A percentile compares a stretch with the other conserved stretches of the same genome.
These are phyloP conservation scores for Syngnathus floridae DNA, from an alignment of 2,113 vertebrate species.

Conservation along the genomic window DNA sequence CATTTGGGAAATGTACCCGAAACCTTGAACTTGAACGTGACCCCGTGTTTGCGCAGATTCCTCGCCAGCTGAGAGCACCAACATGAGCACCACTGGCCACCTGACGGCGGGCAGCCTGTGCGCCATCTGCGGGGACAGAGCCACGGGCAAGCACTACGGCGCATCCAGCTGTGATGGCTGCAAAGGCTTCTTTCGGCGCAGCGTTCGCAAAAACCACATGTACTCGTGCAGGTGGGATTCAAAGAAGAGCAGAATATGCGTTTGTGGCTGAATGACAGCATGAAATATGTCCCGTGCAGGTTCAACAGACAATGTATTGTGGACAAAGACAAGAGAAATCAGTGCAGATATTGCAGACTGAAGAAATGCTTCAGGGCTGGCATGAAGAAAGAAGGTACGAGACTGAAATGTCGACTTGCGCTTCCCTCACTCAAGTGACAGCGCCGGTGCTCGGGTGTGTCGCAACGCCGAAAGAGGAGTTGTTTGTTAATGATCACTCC, in stretches of 20 bases:
- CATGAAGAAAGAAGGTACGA: constrained; percentile 98
- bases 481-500: constrained; percentile 97
- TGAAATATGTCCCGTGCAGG: constrained; percentile 56
- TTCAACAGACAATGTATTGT: constrained; percentile 97
- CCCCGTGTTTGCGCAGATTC: constrained; percentile 72
- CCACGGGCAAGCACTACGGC: constrained; percentile 93
- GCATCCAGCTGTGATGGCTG: constrained; percentile 97
- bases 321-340: constrained; percentile 98
- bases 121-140: constrained; percentile 93
- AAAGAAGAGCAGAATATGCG: not conserved
- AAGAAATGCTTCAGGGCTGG: constrained; percentile 98
- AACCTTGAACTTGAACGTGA: not conserved
- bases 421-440: constrained; percentile 19
- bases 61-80: constrained; percentile 84
- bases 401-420: constrained; percentile 9
- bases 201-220: constrained; percentile 97
- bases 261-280: not conserved
- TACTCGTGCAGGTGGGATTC: constrained; percentile 92
- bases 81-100: constrained; percentile 77
- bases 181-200: constrained; percentile 96
- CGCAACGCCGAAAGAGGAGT: constrained; percentile 55
- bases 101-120: constrained; percentile 83
- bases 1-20: not conserved
- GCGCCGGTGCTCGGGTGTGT: constrained; percentile 52
- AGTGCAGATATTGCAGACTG: constrained; percentile 94